A percentile compares a stretch with the other conserved stretches of the same genome.
These are phyloP conservation scores for Climacteris rufus DNA, from an alignment of 2,113 vertebrate genomes.

Conservation along the genomic window DNA sequence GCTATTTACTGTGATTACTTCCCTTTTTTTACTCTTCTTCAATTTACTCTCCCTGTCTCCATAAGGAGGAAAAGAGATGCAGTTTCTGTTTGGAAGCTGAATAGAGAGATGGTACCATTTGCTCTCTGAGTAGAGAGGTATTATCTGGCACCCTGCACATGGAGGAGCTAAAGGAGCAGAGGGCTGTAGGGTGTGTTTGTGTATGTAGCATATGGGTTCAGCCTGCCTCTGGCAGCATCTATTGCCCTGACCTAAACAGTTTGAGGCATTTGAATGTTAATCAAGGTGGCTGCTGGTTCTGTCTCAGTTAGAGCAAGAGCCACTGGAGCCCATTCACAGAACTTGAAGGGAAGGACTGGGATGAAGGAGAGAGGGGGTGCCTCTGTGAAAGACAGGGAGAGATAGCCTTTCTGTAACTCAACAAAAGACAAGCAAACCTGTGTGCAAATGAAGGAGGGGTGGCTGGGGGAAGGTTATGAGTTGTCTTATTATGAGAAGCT, in stretches of 20 bases:
- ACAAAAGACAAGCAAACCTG: slow-evolving; percentile 24
- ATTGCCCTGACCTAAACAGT: neutral
- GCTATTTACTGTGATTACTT: slow-evolving; percentile 56
- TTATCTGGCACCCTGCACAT: neutral
- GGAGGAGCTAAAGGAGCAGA: neutral
- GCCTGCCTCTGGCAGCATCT: neutral
- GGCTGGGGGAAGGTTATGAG: neutral
- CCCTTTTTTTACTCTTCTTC: slow-evolving; percentile 6
- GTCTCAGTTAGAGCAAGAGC: neutral
- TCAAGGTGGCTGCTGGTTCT: slow-evolving; percentile 34
- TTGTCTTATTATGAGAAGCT: slow-evolving; percentile 56
- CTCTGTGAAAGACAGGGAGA: slow-evolving; percentile 32
- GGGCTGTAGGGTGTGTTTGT: neutral
- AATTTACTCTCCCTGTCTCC: slow-evolving; percentile 30
- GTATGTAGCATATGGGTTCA: neutral
- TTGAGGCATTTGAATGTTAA: slow-evolving; percentile 35
- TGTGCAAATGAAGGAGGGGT: slow-evolving; percentile 21
- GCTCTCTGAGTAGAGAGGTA: neutral
- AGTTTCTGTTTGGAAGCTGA: neutral
- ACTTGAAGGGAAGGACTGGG: slow-evolving; percentile 3
- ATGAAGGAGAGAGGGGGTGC: neutral
- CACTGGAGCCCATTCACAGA: neutral
- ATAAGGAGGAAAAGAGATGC: neutral
- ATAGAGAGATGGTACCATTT: slow-evolving; percentile 8
- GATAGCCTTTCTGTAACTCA: slow-evolving; percentile 46